Base-by-base conservation (phyloP, 2,888 invertebrate species). In the Lacanobia wlatinum region DNA sequence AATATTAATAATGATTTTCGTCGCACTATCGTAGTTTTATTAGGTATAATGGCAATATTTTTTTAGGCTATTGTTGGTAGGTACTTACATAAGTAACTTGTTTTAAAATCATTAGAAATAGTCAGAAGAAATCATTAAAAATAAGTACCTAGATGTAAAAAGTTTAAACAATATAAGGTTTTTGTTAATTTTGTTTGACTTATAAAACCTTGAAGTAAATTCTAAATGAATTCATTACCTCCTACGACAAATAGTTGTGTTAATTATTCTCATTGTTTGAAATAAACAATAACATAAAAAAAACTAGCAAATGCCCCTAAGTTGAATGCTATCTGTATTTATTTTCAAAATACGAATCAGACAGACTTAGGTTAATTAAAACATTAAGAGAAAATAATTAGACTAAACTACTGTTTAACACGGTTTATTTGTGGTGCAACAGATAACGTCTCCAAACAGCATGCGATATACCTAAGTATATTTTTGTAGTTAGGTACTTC, bases 391-490 rank as follows among this genome's bases (percentile, higher is more conserved):
- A 43, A 56, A 43, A 9, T 76, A 28, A 46, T 28, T 59, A 70
- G 6, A 12, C 6, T 43, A 58, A n/a, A 43, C 34, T 69, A 56
- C 23, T 66, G 21, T 56, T 43, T 23, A 40, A 23, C 40, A 43
- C 16, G 43, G 70, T 73, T 68, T 46, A 43, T 56, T 58, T 77
- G 69, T 58, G 1, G n/a, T 21, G 6, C 14, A 5, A 43, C 9
- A 38, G 78, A 59, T 70, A 78, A 78, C 18, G 34, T 34, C 38
- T 48, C 66, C 12, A 61, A n/a, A 58, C n/a, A 58, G 7, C 23
- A 14, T 23, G 53, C 7, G 23, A 23, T 23, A 23, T 48, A 18
- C 14, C 43, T 43, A 43, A 10, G 43, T 14, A 12, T 40, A 40
- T 40, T 9, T 28, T 48, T 60, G 28, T 16, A n/a, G 5, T 18